Conservation (phyloP, 2,113 vertebrate genomes). For the Stegastes partitus region DNA sequence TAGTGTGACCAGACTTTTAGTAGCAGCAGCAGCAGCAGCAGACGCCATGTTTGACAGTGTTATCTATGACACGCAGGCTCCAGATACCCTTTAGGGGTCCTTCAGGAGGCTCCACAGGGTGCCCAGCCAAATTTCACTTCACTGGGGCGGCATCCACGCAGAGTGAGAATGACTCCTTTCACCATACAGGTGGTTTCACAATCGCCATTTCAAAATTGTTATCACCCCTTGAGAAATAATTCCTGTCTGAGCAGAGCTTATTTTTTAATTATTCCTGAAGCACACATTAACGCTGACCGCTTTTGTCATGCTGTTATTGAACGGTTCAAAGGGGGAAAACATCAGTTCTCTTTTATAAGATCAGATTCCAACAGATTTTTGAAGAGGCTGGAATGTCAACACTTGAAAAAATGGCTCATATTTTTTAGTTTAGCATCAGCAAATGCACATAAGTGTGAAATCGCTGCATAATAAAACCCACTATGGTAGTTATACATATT, state of each 20-base stretch:
- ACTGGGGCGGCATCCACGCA: background rate
- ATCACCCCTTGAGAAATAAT: background rate
- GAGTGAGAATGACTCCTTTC: background rate
- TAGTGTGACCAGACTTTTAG: conserved; percentile 37
- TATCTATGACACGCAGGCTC: conserved; percentile 39
- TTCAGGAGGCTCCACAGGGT: conserved; percentile 32
- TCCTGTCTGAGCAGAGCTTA: background rate
- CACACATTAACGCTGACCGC: background rate
- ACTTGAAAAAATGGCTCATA: no score
- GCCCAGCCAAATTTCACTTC: conserved; percentile 1
- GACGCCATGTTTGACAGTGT: conserved; percentile 25
- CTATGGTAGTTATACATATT: no score
- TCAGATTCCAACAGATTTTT: no score
- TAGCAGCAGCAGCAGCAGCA: conserved; percentile 21
- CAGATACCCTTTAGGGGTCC: conserved; percentile 41
- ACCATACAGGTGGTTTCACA: background rate
- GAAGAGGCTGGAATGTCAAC: no score
- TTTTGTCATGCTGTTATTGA: background rate
- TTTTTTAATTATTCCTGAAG: background rate
- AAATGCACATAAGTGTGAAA: no score
- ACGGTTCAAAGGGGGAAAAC: background rate
- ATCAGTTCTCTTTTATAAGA: no score
- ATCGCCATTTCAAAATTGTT: background rate
- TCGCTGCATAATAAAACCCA: no score
- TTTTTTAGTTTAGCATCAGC: no score